A percentile compares a stretch with the other conserved stretches of the same genome.
Evolutionary conservation across 2,888 invertebrate genomes (phyloP).

Genomic region (Drosophila dives): DNA sequence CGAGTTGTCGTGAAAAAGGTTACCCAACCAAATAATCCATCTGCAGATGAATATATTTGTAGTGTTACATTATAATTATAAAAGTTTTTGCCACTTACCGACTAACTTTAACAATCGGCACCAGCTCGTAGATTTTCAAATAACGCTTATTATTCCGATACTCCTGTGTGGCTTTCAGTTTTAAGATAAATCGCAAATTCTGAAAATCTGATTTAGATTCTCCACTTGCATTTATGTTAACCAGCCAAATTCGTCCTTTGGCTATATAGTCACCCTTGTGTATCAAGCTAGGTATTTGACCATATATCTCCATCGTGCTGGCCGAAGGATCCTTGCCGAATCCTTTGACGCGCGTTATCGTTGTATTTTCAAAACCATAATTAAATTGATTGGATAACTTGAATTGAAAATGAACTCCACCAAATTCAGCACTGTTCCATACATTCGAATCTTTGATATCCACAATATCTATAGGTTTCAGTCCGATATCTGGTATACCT

Average conservation of each 20-base stretch:
- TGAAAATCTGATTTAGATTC: constrained; percentile 51
- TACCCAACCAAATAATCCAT: constrained; percentile 50
- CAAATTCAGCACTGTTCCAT: constrained; percentile 20
- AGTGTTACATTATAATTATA: not conserved
- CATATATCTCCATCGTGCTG: constrained; percentile 56
- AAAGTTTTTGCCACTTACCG: constrained; percentile 40
- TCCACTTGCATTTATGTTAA: constrained; percentile 38
- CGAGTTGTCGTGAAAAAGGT: constrained; percentile 47
- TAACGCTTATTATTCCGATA: constrained; percentile 54
- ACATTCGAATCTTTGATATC: constrained; percentile 30
- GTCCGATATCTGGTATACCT: constrained; percentile 44
- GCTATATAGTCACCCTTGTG: constrained; percentile 36
- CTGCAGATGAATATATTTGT: constrained; percentile 21
- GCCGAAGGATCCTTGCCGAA: constrained; percentile 55
- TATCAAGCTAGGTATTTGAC: constrained; percentile 48
- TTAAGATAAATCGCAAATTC: constrained; percentile 47
- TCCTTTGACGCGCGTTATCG: constrained; percentile 52
- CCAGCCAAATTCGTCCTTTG: constrained; percentile 27
- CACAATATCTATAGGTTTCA: constrained; percentile 40
- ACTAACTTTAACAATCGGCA: constrained; percentile 34
- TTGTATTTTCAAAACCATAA: constrained; percentile 58
- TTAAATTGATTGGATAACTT: constrained; percentile 36
- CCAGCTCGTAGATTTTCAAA: constrained; percentile 47
- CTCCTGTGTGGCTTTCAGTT: constrained; percentile 46
- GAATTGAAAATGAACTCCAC: constrained; percentile 25